These are phyloP conservation scores for Neoaliturus tenellus DNA, from an alignment of 2,888 invertebrate genomes.

Conservation along the genomic window DNA sequence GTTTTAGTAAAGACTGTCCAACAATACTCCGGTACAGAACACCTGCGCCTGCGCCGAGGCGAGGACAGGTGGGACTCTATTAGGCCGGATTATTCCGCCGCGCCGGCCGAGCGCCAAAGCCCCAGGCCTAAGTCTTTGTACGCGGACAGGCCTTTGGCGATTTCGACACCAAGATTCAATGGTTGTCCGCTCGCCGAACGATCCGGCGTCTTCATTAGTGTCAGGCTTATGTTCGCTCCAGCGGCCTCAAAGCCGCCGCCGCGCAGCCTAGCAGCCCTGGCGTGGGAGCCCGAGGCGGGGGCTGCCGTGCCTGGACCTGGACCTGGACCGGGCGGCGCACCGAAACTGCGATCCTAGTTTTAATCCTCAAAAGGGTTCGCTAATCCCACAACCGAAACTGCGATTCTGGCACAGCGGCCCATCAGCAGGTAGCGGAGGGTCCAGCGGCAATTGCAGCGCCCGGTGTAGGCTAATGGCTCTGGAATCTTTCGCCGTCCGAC, in stretches of 20 bases:
- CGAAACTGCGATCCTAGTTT: no score
- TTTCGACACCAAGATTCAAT: slow-evolving; percentile 33
- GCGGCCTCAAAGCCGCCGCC: neutral
- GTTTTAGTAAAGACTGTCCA: no score
- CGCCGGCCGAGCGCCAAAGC: slow-evolving; percentile 9
- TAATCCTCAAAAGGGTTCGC: no score
- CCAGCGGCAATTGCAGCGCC: no score
- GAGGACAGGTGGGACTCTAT: slow-evolving; percentile 20
- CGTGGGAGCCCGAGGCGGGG: neutral
- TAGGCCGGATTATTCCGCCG: slow-evolving; percentile 35
- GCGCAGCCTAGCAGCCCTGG: neutral
- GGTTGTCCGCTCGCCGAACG: neutral
- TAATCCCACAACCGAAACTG: no score
- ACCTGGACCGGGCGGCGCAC: no score
- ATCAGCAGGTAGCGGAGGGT: no score
- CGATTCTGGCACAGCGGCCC: no score
- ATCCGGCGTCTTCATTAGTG: slow-evolving; percentile 30
- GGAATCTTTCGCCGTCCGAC: no score
- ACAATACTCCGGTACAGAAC: neutral
- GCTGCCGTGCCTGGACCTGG: neutral
- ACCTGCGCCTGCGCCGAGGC: neutral
- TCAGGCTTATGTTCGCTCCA: slow-evolving; percentile 5
- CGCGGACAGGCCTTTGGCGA: slow-evolving; percentile 23
- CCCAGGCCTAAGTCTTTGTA: no score
- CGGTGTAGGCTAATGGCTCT: no score